Base-by-base conservation (phyloP, 2,888 invertebrate genomes). In the Phyto melanocephala region DNA sequence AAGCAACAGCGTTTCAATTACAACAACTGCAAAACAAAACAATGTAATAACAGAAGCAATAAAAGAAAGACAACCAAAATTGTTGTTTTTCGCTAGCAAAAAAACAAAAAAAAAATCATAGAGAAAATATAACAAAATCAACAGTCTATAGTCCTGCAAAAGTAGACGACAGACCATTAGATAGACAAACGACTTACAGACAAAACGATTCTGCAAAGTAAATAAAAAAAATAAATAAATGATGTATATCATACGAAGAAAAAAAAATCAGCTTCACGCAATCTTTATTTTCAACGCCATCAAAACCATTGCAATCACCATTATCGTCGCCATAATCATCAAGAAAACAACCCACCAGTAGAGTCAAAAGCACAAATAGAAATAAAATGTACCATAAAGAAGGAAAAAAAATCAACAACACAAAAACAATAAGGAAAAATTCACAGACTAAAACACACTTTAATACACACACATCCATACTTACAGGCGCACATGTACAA, bases 291-390 rank as follows among this genome's bases (percentile, higher is more conserved):
- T 89, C 87, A 88, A 87, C 89, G 88, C 89, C 88, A 89, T 90
- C 88, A 89, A 88, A 89, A 85, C 89, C 89, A 89, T 89, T 88
- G 88, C 89, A 89, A 89, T 89, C 90, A 90, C 88, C 89, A 90
- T 89, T 89, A 90, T 90, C 90, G 87, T 89, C 88, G 88, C 89
- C 89, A 89, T 89, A 90, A 89, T 89, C 90, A 90, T 89, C 89
- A 89, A 87, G 87, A 86, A 88, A 89, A 89, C 89, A 88, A 89
- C 90, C 90, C 89, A 89, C 89, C 89, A 88, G 90, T 90, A 88
- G 90, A 87, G 87, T 85, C 85, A 83, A 81, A 76, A 78, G 80
- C 82, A 83, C 45, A 58, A 67, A 70, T 68, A 77, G 68, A 78
- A 77, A 77, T 54, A 81, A 84, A 50, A 67, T 56, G 24, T 62